Evolutionary conservation across 2,113 vertebrate species (phyloP).

Genomic region (Cephalopterus ornatus): DNA sequence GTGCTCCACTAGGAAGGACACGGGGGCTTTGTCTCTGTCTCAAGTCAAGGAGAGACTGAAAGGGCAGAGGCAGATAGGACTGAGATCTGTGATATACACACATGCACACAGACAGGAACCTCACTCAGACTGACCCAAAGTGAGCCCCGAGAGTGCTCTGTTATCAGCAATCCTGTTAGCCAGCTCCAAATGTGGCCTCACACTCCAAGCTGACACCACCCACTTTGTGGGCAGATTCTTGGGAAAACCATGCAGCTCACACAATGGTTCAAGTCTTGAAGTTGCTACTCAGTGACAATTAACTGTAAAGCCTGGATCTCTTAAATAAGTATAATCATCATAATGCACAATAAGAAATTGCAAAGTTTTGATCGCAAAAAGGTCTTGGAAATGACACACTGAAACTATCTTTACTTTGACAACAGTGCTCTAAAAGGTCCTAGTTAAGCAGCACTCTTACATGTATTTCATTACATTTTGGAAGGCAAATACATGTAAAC

Average conservation of each 20-base stretch:
- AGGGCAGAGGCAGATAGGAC: neutral
- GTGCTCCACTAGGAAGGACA: neutral
- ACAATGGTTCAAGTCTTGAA: neutral
- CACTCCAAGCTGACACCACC: neutral
- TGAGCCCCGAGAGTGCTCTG: neutral
- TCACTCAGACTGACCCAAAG: neutral
- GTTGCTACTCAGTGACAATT: neutral
- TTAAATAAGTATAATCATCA: neutral
- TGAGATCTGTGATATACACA: neutral
- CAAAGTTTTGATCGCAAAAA: neutral
- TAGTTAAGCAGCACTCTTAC: neutral
- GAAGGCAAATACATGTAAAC: conserved; percentile 5
- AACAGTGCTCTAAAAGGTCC: neutral
- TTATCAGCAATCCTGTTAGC: neutral
- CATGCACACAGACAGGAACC: neutral
- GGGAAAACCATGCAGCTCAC: neutral
- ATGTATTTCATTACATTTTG: neutral
- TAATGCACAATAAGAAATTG: neutral
- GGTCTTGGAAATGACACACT: neutral
- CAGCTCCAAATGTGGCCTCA: neutral
- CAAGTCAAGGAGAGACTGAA: neutral
- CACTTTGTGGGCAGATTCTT: neutral
- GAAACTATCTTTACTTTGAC: neutral
- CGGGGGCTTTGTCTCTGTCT: neutral
- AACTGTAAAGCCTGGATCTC: neutral